Conservation (phyloP, 1,140 invertebrate species). For the Steinernema feltiae region DNA sequence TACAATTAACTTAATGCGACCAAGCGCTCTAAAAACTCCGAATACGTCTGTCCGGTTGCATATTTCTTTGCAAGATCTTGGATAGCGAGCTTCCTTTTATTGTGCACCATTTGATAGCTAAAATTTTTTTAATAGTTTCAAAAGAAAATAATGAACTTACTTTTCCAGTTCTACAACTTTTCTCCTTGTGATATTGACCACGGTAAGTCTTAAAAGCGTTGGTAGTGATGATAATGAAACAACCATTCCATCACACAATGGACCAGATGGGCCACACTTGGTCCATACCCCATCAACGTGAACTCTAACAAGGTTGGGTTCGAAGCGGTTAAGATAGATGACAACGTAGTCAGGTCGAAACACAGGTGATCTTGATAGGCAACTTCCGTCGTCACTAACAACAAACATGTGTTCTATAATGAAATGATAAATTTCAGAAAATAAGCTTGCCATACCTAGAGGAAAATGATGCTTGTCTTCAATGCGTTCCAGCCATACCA, state of each 20-base stretch:
- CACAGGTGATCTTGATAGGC: background rate
- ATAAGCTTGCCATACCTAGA: background rate
- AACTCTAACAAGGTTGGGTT: background rate
- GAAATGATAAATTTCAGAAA: background rate
- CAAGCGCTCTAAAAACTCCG: background rate
- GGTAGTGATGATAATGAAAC: conserved; percentile 31
- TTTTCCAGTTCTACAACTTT: conserved; percentile 38
- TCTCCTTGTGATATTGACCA: conserved; percentile 32
- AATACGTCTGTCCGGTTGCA: background rate
- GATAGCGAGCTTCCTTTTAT: conserved; percentile 2
- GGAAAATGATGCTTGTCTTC: conserved; percentile 5
- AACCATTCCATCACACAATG: conserved; percentile 32
- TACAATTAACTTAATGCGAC: background rate
- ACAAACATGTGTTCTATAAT: background rate
- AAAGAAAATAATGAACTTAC: background rate
- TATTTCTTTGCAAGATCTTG: background rate
- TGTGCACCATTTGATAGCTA: conserved; percentile 2
- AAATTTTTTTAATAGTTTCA: background rate
- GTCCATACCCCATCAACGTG: background rate
- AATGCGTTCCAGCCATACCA: background rate
- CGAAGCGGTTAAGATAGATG: background rate
- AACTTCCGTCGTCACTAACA: background rate
- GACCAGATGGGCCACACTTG: conserved; percentile 15
- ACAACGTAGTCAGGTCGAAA: background rate
- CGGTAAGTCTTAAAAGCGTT: conserved; percentile 31